phyloP scores from a whole-genome alignment of 2,888 invertebrate genomes.

The Pandemis heparana region DNA sequence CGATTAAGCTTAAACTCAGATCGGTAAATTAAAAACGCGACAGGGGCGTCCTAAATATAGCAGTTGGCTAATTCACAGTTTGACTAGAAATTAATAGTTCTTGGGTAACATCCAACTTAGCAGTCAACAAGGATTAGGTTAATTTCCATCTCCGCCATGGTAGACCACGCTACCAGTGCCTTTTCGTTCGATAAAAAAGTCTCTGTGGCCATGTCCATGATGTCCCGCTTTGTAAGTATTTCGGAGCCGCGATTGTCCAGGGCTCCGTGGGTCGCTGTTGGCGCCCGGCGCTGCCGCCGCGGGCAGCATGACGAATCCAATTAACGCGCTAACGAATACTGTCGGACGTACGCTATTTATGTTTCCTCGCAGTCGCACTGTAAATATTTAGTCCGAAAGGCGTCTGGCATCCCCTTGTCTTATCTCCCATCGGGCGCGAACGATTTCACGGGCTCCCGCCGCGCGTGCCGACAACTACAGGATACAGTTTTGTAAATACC shows the following conservation, averaged over 20 bases:
- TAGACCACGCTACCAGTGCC: neutral
- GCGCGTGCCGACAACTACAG: constrained; percentile 62
- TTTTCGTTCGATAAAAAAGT: neutral
- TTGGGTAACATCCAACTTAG: no score
- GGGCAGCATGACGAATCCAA: constrained; percentile 78
- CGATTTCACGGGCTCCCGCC: constrained; percentile 64
- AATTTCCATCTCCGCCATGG: neutral
- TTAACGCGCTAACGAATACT: constrained; percentile 78
- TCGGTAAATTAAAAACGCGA: neutral
- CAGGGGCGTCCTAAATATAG: neutral
- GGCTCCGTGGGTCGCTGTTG: constrained; percentile 31
- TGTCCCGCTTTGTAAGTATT: neutral
- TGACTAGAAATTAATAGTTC: neutral
- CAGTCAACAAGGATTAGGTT: no score
- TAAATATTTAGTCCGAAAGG: constrained; percentile 80
- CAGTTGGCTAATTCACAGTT: neutral
- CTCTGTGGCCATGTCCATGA: neutral
- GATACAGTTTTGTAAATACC: constrained; percentile 73
- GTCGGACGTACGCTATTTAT: constrained; percentile 79
- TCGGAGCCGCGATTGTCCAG: constrained; percentile 20
- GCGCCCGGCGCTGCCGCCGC: constrained; percentile 52
- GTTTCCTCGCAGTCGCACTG: constrained; percentile 78
- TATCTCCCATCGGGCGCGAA: constrained; percentile 73
- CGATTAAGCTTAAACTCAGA: neutral
- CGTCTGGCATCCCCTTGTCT: constrained; percentile 78